Evolutionary conservation across 1,140 invertebrate genomes (phyloP).

Genomic region (Conus ventricosus): DNA sequence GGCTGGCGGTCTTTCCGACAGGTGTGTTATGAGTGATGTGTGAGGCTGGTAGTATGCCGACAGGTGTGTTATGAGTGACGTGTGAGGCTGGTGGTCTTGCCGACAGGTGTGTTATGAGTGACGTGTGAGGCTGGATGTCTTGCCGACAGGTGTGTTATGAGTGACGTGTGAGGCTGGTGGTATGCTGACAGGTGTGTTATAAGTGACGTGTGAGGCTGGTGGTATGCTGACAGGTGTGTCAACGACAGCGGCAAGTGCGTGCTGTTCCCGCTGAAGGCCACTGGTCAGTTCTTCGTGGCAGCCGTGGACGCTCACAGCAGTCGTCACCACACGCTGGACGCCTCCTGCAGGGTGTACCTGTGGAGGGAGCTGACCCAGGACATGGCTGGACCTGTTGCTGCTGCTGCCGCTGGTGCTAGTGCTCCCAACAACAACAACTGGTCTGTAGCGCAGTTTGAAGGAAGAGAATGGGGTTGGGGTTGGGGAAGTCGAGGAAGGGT

Average conservation of each 20-base stretch:
- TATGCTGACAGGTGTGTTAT: too few relatives aligned
- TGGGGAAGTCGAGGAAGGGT: background rate
- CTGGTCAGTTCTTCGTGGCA: constrained; percentile 63
- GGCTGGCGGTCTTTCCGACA: too few relatives aligned
- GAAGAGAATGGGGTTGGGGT: background rate
- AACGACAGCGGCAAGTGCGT: constrained; percentile 51
- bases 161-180: too few relatives aligned
- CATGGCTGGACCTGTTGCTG: background rate
- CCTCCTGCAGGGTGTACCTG: constrained; percentile 20
- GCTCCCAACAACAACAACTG: background rate
- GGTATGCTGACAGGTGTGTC: background rate
- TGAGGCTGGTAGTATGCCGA: too few relatives aligned
- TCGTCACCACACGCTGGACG: constrained; percentile 34
- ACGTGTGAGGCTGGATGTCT: too few relatives aligned
- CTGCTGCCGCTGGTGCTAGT: too few relatives aligned
- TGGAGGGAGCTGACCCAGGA: constrained; percentile 33
- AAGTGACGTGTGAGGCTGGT: too few relatives aligned
- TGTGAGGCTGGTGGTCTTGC: too few relatives aligned
- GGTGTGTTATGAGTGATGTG: too few relatives aligned
- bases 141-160: too few relatives aligned
- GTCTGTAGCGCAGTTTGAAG: background rate
- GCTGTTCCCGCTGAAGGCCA: constrained; percentile 59
- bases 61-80: too few relatives aligned
- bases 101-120: too few relatives aligned
- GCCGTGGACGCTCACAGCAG: constrained; percentile 49